Evolutionary conservation across 1,140 invertebrate genomes (phyloP).

Genomic region (Trichoplusia ni): DNA sequence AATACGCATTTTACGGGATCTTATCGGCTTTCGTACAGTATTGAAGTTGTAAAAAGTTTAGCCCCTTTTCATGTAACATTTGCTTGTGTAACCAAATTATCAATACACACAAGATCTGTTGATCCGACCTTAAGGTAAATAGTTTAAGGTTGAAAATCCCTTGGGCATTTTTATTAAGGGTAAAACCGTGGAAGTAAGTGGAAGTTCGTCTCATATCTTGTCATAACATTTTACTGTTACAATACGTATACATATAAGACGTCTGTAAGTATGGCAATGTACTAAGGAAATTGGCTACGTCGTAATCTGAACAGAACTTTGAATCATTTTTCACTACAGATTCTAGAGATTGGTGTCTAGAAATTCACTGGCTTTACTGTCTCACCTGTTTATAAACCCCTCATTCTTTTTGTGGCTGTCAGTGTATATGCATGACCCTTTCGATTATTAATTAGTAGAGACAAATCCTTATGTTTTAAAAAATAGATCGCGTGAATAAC

Average conservation of each 20-base stretch:
- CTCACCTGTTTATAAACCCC: too few relatives aligned
- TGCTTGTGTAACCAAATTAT: slow-evolving; percentile 45
- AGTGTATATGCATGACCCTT: too few relatives aligned
- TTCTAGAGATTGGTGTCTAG: too few relatives aligned
- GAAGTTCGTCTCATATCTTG: slow-evolving; percentile 64
- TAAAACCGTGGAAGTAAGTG: slow-evolving; percentile 39
- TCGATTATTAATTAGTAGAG: too few relatives aligned
- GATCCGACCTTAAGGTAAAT: background rate
- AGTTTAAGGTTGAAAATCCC: slow-evolving; percentile 37
- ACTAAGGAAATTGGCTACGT: slow-evolving; percentile 59
- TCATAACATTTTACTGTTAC: slow-evolving; percentile 68
- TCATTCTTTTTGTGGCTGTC: too few relatives aligned
- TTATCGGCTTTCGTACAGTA: slow-evolving; percentile 65
- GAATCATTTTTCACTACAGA: slow-evolving; percentile 35
- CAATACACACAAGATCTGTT: slow-evolving; percentile 12
- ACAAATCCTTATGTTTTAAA: too few relatives aligned
- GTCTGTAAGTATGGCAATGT: slow-evolving; percentile 45
- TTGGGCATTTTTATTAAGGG: background rate
- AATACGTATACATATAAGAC: slow-evolving; percentile 38
- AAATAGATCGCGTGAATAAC: too few relatives aligned
- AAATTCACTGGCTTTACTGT: too few relatives aligned
- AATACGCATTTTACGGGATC: slow-evolving; percentile 43
- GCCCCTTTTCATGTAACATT: slow-evolving; percentile 57
- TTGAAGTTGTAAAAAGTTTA: slow-evolving; percentile 71
- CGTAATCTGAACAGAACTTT: slow-evolving; percentile 54